Percentiles rank a stretch among this genome's conserved stretches.
Conservation (phyloP, 2,113 vertebrate genomes). For the Geococcyx californianus region DNA sequence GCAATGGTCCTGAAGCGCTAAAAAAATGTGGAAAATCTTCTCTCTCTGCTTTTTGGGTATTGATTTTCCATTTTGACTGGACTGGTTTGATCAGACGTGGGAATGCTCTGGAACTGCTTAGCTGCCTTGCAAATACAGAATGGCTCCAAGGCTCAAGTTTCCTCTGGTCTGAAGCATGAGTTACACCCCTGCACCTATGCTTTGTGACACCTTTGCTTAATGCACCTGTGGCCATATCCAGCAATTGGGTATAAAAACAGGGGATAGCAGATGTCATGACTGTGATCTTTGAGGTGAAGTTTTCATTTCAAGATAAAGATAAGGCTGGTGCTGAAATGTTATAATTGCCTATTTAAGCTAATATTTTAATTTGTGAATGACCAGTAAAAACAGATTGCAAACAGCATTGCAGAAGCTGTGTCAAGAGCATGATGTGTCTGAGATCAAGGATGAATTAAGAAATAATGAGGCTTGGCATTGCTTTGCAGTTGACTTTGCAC, state of each 20-base stretch:
- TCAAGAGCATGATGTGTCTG: background rate
- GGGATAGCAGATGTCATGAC: background rate
- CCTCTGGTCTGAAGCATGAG: background rate
- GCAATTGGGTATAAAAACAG: background rate
- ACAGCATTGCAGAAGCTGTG: background rate
- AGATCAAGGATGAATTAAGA: background rate
- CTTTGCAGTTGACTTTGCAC: rapidly evolving
- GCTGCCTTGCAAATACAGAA: background rate
- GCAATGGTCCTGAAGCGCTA: background rate
- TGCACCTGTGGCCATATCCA: background rate
- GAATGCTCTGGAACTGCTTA: background rate
- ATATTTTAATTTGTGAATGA: background rate
- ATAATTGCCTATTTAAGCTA: background rate
- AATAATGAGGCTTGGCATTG: background rate
- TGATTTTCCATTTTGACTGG: background rate
- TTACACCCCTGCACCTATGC: too few relatives aligned
- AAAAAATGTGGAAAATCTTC: background rate
- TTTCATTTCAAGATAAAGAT: background rate
- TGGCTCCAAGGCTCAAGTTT: background rate
- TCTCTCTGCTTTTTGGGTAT: background rate
- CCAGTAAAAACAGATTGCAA: background rate
- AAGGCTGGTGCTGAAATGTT: too few relatives aligned
- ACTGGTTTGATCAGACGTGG: background rate
- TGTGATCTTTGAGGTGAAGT: background rate
- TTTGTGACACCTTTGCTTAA: background rate